Conservation (phyloP, 2,113 vertebrate species). For the Panurus biarmicus region DNA sequence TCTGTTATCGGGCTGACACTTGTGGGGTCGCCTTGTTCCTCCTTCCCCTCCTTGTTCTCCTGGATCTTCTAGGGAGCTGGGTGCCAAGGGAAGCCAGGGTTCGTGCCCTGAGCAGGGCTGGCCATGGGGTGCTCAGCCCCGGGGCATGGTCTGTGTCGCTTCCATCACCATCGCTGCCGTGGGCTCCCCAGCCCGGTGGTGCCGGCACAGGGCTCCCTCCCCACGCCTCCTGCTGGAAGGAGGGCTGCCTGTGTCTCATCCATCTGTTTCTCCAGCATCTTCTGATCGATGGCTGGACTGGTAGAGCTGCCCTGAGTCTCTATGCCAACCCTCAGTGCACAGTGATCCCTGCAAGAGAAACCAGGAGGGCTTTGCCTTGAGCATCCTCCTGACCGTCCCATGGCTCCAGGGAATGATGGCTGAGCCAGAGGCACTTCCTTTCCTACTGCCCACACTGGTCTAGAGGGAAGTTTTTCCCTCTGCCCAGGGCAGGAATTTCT, state of each 20-base stretch:
- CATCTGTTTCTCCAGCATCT: not conserved
- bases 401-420: not conserved
- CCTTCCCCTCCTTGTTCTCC: not conserved
- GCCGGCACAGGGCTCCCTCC: not conserved
- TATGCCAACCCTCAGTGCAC: not conserved
- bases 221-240: not conserved
- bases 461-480: not conserved
- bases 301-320: not conserved
- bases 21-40: not conserved
- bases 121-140: not conserved
- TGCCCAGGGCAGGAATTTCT: not conserved
- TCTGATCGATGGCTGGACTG: fast-evolving
- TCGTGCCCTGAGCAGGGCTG: fast-evolving
- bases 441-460: fast-evolving
- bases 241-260: not conserved
- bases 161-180: fast-evolving
- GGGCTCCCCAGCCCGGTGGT: not conserved
- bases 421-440: not conserved
- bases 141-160: fast-evolving
- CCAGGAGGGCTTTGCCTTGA: not conserved
- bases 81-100: not conserved
- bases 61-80: not conserved
- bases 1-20: not conserved
- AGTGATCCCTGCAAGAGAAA: too few relatives aligned
- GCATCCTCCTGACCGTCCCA: not conserved